phyloP scores from a whole-genome alignment of 2,113 vertebrate genomes.

The Physeter macrocephalus region DNA sequence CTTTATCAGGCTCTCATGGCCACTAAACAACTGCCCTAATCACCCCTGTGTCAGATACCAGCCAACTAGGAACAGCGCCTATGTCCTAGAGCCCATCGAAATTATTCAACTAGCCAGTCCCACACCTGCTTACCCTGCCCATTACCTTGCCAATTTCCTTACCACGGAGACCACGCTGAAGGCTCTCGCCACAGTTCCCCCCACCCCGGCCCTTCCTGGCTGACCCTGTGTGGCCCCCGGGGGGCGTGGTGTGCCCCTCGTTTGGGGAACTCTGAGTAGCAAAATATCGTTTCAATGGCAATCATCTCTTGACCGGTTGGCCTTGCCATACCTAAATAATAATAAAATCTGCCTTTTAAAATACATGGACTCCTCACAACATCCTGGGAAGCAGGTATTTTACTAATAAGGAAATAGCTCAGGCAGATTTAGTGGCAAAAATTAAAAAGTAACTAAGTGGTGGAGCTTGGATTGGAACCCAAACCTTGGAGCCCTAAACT shows the following conservation, averaged over 20 bases:
- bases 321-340: no score
- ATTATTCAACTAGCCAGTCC: no score
- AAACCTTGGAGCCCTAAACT: background rate
- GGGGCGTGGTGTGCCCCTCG: no score
- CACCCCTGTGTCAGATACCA: background rate
- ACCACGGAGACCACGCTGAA: background rate
- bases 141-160: background rate
- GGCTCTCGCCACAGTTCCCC: background rate
- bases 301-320: background rate
- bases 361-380: background rate
- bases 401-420: background rate
- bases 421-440: background rate
- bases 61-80: background rate
- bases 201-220: no score
- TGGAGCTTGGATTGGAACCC: background rate
- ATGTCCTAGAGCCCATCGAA: background rate
- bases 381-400: background rate
- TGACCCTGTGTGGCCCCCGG: no score
- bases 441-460: background rate
- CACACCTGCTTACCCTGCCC: background rate
- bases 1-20: background rate
- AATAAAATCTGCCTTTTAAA: background rate
- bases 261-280: background rate
- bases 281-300: background rate
- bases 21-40: background rate